phyloP scores from a whole-genome alignment of 2,113 vertebrate genomes.

The Boulengeromyrus knoepffleri region DNA sequence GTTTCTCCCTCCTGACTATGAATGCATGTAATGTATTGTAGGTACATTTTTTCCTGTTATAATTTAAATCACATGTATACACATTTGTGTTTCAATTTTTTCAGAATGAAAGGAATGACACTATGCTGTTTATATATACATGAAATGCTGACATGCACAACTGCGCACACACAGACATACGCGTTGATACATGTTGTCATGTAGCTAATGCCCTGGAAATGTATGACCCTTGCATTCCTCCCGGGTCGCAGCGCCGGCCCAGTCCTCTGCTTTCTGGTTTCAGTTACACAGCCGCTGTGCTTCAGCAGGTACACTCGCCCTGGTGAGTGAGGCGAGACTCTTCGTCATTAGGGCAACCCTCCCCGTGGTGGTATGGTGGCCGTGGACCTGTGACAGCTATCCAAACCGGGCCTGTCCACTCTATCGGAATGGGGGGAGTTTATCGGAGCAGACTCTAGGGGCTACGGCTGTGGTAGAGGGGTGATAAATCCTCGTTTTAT shows the following conservation, averaged over 20 bases:
- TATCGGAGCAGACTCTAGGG: conserved; percentile 72
- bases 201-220: conserved; percentile 78
- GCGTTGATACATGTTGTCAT: conserved; percentile 75
- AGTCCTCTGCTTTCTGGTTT: conserved; percentile 99
- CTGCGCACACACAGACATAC: conserved; percentile 43
- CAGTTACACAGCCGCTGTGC: conserved; percentile 97
- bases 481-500: conserved; percentile 99
- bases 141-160: conserved; percentile 40
- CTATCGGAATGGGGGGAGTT: conserved; percentile 56
- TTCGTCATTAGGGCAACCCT: conserved; percentile 56
- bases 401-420: conserved; percentile 60
- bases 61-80: background rate
- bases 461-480: conserved; percentile 89
- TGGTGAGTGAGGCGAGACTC: conserved; percentile 82
- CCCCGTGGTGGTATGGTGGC: conserved; percentile 64
- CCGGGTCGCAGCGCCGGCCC: conserved; percentile 98
- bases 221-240: conserved; percentile 96
- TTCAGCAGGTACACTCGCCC: conserved; percentile 99
- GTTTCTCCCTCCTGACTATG: background rate
- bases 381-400: conserved; percentile 67
- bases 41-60: background rate
- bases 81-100: conserved; percentile 16
- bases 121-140: conserved; percentile 29
- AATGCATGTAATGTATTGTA: background rate
- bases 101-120: conserved; percentile 50